Evolutionary conservation across 2,888 invertebrate species (phyloP).

Genomic region (Netelia inedita): DNA sequence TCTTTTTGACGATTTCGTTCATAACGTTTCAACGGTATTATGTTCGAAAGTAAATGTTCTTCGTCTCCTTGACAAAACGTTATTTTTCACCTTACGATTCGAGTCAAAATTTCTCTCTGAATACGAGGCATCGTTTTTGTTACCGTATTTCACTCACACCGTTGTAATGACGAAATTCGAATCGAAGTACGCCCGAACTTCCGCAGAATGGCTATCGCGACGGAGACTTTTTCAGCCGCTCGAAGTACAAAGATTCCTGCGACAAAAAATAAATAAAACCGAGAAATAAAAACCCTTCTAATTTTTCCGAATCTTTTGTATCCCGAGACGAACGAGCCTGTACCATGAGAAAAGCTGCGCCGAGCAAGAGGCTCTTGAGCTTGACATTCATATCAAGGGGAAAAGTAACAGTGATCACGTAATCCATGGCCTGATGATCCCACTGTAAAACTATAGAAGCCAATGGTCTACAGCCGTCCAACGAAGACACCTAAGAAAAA

Average conservation of each 20-base stretch:
- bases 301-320: neutral
- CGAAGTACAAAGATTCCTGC: slow-evolving; percentile 90
- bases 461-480: slow-evolving; percentile 88
- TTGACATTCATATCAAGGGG: slow-evolving; percentile 90
- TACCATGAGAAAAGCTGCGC: slow-evolving; percentile 94
- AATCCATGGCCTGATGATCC: slow-evolving; percentile 89
- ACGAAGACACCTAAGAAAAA: slow-evolving; percentile 74
- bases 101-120: no score
- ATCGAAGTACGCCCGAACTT: neutral
- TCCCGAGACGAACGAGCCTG: slow-evolving; percentile 70
- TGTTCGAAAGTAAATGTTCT: neutral
- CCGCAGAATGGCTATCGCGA: slow-evolving; percentile 38
- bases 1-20: neutral
- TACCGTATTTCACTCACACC: no score
- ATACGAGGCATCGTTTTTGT: no score
- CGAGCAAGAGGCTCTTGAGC: slow-evolving; percentile 92
- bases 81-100: no score
- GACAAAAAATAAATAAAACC: slow-evolving; percentile 54
- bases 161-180: no score
- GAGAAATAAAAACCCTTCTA: neutral
- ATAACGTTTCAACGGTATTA: neutral
- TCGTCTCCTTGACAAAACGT: neutral
- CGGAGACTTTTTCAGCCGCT: slow-evolving; percentile 81
- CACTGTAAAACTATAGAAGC: slow-evolving; percentile 91
- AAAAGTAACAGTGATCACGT: slow-evolving; percentile 91